Evolutionary conservation across 2,113 vertebrate species (phyloP).

Genomic region (Stercorarius parasiticus): DNA sequence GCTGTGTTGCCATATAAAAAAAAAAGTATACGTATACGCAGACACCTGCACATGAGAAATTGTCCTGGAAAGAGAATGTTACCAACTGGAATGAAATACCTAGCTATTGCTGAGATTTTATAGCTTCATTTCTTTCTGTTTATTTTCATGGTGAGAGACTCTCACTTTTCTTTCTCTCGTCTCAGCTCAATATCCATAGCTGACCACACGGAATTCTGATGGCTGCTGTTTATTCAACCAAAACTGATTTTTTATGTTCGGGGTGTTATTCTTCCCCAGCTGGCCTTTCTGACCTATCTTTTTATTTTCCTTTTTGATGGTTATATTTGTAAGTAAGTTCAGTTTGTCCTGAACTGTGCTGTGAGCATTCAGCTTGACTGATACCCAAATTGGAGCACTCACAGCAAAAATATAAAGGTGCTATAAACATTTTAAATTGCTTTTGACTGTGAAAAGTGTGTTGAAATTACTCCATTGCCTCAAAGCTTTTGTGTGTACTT

Average conservation of each 20-base stretch:
- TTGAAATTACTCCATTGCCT: conserved; percentile 27
- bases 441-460: conserved; percentile 33
- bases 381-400: conserved; percentile 16
- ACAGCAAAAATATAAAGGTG: conserved; percentile 48
- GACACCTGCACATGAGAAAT: not conserved
- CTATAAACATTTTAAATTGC: conserved; percentile 53
- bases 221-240: not conserved
- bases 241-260: not conserved
- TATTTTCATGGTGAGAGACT: not conserved
- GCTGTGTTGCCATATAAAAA: not conserved
- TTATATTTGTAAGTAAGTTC: conserved; percentile 9
- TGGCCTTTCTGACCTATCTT: not conserved
- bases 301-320: conserved; percentile 5
- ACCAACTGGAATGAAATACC: not conserved
- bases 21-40: not conserved
- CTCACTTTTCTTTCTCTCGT: not conserved
- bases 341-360: not conserved
- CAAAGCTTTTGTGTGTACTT: conserved; percentile 16
- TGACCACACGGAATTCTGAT: not conserved
- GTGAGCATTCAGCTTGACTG: conserved; percentile 15
- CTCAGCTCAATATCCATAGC: not conserved
- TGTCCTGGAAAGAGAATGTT: not conserved
- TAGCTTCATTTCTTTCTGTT: not conserved
- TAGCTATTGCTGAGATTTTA: not conserved
- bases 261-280: not conserved